Base-by-base conservation (phyloP, 35 echinoderm and acorn worm genomes). In the Hemicentrotus pulcherrimus region DNA sequence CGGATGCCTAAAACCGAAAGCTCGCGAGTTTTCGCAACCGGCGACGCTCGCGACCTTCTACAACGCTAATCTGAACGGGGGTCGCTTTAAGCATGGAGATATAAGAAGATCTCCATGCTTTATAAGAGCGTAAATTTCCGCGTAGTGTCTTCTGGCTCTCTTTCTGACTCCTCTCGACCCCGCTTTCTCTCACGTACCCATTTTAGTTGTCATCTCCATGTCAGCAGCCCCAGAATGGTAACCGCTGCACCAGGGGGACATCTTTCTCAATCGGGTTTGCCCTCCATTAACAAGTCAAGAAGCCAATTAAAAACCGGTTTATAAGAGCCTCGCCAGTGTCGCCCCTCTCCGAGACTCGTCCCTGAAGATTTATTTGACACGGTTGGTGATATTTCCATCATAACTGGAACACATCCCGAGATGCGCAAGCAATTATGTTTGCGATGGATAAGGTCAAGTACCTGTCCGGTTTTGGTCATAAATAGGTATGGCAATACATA, bases 211-310 rank as follows among this genome's bases (percentile, higher is more conserved):
- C 50, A 55, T 15, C 50, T 10, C 15, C 4, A 78, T 28, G 65
- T 78, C 65, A 28, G 65, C 65, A 78, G 8, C 22, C 6, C 22
- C 18, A n/a, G 65, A 78, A 78, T n/a, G 19, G 65, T 22, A 78
- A 18, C 19, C 65, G 65, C 1, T n/a, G 4, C 19, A 28, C 65
- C 65, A 78, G 3, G 24, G 65, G 65, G 65, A 78, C 19, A 28
- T 78, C 19, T 22, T 78, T 28, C 65, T 28, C 65, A 78, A 78
- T 78, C 65, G 28, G 65, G 65, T 78, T 78, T 78, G 65, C 65
- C 65, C 65, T 78, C 65, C 65, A 78, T 78, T 78, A 78, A 78
- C 19, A 78, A 78, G 65, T 78, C 65, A 78, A 78, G 19, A 78
- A 28, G 65, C 22, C 65, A 78, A 78, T 78, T 78, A 78, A 78